Conservation (phyloP, 2,797 vertebrate species). For the Silurus aristotelis region DNA sequence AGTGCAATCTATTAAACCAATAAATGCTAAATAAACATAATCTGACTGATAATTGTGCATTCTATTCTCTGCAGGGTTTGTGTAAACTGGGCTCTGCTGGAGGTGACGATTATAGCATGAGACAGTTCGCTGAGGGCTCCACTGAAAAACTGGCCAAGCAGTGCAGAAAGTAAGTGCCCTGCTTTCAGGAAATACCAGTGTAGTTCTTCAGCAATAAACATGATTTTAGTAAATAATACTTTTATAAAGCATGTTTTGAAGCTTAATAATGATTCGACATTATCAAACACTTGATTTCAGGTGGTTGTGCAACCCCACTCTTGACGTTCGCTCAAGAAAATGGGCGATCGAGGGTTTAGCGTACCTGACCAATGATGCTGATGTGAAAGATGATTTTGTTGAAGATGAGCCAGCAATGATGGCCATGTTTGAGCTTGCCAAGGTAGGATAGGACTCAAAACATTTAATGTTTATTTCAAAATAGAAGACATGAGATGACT, state of each 20-base stretch:
- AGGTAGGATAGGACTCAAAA: conserved; percentile 69
- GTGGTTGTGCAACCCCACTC: conserved; percentile 89
- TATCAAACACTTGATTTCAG: conserved; percentile 63
- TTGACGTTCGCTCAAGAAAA: conserved; percentile 89
- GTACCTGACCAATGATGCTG: conserved; percentile 93
- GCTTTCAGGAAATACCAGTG: not conserved
- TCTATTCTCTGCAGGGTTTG: conserved; percentile 79
- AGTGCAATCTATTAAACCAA: not conserved
- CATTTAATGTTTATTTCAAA: not conserved
- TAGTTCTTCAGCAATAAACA: not conserved
- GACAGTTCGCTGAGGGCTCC: conserved; percentile 97
- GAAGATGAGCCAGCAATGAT: conserved; percentile 90
- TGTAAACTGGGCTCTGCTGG: conserved; percentile 97
- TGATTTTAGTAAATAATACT: not conserved
- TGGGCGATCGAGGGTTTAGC: conserved; percentile 96
- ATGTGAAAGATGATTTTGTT: conserved; percentile 98
- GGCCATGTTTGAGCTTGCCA: conserved; percentile 95
- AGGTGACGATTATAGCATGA: conserved; percentile 90
- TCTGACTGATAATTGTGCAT: not conserved
- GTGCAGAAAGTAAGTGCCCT: conserved; percentile 89
- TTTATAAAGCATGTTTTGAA: not conserved
- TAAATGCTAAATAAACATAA: not conserved
- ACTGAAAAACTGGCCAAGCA: conserved; percentile 97
- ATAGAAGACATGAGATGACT: not conserved
- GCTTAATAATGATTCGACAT: not conserved